Evolutionary conservation across 2,797 vertebrate species (phyloP).

Genomic region (Enteromius argenteus): DNA sequence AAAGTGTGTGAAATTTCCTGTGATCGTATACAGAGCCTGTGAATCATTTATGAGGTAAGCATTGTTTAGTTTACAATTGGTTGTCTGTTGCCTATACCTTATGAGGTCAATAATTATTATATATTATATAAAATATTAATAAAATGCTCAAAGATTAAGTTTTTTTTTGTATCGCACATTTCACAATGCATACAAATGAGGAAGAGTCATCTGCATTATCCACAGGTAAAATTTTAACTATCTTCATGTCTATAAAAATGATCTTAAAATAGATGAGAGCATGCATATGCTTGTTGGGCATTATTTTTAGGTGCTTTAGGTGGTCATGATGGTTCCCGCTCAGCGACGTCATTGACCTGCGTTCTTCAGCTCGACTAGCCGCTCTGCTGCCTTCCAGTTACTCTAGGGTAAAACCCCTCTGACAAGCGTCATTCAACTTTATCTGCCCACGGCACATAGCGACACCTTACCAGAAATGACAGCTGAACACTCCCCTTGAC

Average conservation of each 20-base stretch:
- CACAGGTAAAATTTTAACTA: not conserved
- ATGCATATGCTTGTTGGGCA: not conserved
- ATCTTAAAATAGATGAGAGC: not conserved
- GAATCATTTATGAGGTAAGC: not conserved
- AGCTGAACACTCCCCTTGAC: slow-evolving; percentile 54
- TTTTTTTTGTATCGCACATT: not conserved
- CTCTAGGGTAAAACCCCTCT: slow-evolving; percentile 79
- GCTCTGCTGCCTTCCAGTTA: slow-evolving; percentile 57
- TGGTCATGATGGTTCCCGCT: slow-evolving; percentile 31
- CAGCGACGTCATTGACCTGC: not conserved
- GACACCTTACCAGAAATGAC: slow-evolving; percentile 69
- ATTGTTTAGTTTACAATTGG: not conserved
- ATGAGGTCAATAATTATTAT: too few species aligned
- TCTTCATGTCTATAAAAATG: not conserved
- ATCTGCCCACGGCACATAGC: slow-evolving; percentile 73
- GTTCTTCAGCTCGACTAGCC: not conserved
- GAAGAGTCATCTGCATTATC: not conserved
- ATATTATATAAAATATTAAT: not conserved
- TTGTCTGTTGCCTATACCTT: not conserved
- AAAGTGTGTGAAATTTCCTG: not conserved
- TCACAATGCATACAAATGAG: not conserved
- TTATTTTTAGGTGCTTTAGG: slow-evolving; percentile 25
- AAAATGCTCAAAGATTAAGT: not conserved
- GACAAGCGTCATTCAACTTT: slow-evolving; percentile 76
- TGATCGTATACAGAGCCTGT: not conserved